Evolutionary conservation across 2,113 vertebrate species (phyloP), one percentile per base, ranked within the genome.

Genomic region (Cacatua alba): DNA sequence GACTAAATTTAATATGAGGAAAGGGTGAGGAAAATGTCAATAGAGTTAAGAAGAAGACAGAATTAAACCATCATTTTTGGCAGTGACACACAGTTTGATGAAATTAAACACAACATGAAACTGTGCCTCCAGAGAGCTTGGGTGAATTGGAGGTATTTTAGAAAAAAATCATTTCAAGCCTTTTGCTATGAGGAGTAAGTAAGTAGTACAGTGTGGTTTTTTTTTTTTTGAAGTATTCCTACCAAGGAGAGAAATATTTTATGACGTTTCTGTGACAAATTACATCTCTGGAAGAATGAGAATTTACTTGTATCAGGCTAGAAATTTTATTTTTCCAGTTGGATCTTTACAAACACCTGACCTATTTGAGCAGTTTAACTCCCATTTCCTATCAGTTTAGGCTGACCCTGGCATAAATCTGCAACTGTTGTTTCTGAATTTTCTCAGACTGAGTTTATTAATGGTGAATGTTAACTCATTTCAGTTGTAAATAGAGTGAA

Each of bases 61-160:
- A 93, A 96, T 95, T 92, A 95, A 93, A 90, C 71, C 80, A 59
- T 88, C 68, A 62, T n/a, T 94, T 94, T 57, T 83, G 77, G 59
- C 94, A 88, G 91, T 2, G 2, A 46, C 0, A 21, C 33, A 20
- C 70, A 21, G 68, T 67, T 90, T 77, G 82, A 63, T 94, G 88
- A 88, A 95, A 96, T 96, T 67, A 93, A 92, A 71, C 88, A 39
- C 95, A 86, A 70, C 68, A 4, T 59, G 91, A 94, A 86, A n/a
- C 64, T 43, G 25, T 84, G 76, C 41, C 82, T 94, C 48, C 60
- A 68, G 95, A 93, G 71, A 83, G 76, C 76, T 51, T 63, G 68
- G 55, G 53, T 67, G 43, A 90, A 81, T 82, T 90, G 37, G 41
- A 70, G 46, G 31, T 57, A 17, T 59, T 90, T 90, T 20, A 83